Base-by-base conservation (phyloP, 2,797 vertebrate genomes). In the Danio kyathit region DNA sequence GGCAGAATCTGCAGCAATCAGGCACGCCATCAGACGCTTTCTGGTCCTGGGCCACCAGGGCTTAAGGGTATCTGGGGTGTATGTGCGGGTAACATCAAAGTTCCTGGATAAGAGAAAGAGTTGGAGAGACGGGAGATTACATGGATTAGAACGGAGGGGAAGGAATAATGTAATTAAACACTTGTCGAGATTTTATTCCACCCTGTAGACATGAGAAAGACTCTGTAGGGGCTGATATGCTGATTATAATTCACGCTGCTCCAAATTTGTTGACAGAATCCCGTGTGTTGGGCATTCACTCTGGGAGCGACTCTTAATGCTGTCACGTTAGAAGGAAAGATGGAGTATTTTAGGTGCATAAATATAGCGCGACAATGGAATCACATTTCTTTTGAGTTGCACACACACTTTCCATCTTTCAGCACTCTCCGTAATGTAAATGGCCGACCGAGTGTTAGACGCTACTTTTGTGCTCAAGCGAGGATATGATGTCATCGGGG, bases 401-500 rank as follows among this genome's bases (percentile, higher is more conserved):
- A 43, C 74, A 66, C 73, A 66, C 73, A 72, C 65, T 48, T 82
- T 80, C 46, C 14, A 9, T 67, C 76, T 71, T 52, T 79, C 76
- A 51, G 56, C 56, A 52, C 52, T 8, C 46, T 40, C 76, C 59
- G 40, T 66, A 59, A 51, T 19, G 56, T 13, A 61, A 48, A 66
- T 52, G 59, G 90, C 86, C 81, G 85, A 91, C 89, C 48, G 56
- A 82, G 56, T 84, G 78, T 48, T 80, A 79, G 82, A 89, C 82
- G 16, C 83, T 74, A 75, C 81, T 77, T 88, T 92, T 91, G 89
- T 89, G 6, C 64, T 84, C 71, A 79, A 84, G 76, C 77, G 70
- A 90, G 91, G 90, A 91, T 83, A 52, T 92, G 89, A 90, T 89
- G 84, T 91, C 89, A 90, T 8, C 9, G 12, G 44, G 73, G 21